A percentile compares a stretch with the other conserved stretches of the same genome.
Conservation (phyloP, 2,797 vertebrate species). For the Mustela erminea region DNA sequence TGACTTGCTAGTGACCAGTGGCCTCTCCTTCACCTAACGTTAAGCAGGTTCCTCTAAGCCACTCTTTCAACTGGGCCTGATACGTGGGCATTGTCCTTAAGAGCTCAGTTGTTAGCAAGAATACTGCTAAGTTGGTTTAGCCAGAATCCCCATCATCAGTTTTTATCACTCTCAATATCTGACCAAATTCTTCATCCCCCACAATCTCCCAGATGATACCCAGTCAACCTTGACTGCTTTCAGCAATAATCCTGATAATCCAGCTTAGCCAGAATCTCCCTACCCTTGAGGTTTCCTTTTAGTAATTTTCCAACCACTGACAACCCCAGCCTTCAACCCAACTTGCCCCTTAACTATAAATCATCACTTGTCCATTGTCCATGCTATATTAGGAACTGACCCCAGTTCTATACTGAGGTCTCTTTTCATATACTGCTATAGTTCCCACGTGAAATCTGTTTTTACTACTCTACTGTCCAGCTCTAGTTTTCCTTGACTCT, state of each 20-base stretch:
- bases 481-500: not conserved
- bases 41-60: not conserved
- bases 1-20: not conserved
- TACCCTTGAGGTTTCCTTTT: not conserved
- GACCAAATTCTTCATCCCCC: not conserved
- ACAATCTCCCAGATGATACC: not conserved
- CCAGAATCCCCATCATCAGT: not conserved
- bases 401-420: not conserved
- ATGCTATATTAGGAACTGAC: not conserved
- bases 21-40: not conserved
- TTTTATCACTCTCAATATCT: not conserved
- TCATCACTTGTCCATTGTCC: not conserved
- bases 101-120: not conserved
- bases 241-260: not conserved
- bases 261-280: not conserved
- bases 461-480: not conserved
- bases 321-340: no score
- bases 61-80: not conserved
- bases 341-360: not conserved
- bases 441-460: not conserved
- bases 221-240: not conserved
- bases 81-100: not conserved
- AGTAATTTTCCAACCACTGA: not conserved
- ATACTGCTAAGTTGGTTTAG: not conserved
- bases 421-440: not conserved